Conservation (phyloP, 2,797 vertebrate species). For the Simalia tracyae region DNA sequence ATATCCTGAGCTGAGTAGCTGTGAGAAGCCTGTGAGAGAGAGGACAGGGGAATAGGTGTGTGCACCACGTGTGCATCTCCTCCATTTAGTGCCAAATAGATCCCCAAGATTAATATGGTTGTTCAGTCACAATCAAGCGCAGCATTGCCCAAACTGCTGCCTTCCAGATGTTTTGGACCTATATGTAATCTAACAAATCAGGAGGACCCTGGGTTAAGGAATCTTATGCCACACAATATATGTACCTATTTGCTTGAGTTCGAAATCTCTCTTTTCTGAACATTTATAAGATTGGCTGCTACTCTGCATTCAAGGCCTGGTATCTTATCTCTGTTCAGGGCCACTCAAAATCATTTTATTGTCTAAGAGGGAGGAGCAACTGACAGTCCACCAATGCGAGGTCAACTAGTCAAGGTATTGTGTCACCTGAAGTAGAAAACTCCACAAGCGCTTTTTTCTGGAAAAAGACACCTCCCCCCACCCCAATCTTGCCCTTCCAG, state of each 20-base stretch:
- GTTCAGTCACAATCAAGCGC: background rate
- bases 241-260: background rate
- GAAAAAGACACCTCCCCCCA: background rate
- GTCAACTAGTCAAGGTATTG: background rate
- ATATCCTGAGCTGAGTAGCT: background rate
- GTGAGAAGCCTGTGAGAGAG: background rate
- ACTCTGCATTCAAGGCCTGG: background rate
- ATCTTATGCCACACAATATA: background rate
- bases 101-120: background rate
- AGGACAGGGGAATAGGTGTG: background rate
- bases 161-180: background rate
- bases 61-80: background rate
- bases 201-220: background rate
- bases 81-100: background rate
- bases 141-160: background rate
- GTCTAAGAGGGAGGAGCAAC: background rate
- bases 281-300: background rate
- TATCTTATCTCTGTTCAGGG: background rate
- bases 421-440: background rate
- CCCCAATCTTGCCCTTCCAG: background rate
- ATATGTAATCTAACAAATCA: background rate
- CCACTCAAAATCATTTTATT: background rate
- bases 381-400: background rate
- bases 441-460: background rate
- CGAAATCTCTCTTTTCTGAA: background rate